Evolutionary conservation across 2,888 invertebrate genomes (phyloP), one percentile per base, ranked within the genome.

Genomic region (Operophtera brumata): DNA sequence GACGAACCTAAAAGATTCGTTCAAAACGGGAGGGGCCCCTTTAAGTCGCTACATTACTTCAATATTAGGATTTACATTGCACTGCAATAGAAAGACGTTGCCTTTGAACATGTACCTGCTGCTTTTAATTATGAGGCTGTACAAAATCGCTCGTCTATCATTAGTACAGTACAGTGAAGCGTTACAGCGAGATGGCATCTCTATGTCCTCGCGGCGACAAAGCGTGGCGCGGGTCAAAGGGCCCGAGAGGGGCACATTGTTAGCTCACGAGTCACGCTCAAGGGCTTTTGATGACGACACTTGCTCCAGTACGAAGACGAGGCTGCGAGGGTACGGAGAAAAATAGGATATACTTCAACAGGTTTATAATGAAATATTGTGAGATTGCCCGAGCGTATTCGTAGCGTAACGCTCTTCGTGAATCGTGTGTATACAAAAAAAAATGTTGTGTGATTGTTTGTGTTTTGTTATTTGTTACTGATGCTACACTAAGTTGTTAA

Each of bases 151-250:
- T 52, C 25, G 42, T 30, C 50, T 44, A 57, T 57, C 45, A 52
- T 53, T 57, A 57, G 51, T 45, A 35, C 51, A 40, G 56, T 41
- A 52, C 30, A 34, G 37, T 28, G 50, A 39, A 43, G 50, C 37
- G 47, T 47, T 76, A 75, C 71, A 77, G 64, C 66, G 71, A 77
- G 78, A 78, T 76, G 81, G 77, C 82, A 79, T 82, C 80, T 82
- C 80, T 79, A 80, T 80, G 78, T 71, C 78, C 82, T 73, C 75
- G 72, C 65, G 72, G 80, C 80, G 81, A 84, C 86, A 85, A 84
- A 86, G 86, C 80, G 77, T 75, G 75, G 75, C 76, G 77, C 85
- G 75, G 88, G 86, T 86, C 88, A 87, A 80, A 87, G 87, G 80
- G 84, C 78, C 77, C 68, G 78, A 59, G 80, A 69, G 71, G 71